A percentile compares a stretch with the other conserved stretches of the same genome.
Evolutionary conservation across 2,113 vertebrate genomes (phyloP).

Genomic region (Perca flavescens): DNA sequence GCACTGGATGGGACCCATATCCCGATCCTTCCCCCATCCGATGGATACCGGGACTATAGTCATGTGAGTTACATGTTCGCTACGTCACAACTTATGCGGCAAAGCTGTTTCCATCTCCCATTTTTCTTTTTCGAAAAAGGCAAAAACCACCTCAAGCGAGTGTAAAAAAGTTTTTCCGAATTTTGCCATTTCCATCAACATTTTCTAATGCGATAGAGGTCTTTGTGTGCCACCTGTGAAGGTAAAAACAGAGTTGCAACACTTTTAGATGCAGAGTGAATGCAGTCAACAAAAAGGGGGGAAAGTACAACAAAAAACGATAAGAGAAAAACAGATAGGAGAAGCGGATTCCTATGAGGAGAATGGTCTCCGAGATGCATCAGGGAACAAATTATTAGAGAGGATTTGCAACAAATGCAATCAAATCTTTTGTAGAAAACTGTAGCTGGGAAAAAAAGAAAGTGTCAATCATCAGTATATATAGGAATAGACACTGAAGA

Average conservation of each 20-base stretch:
- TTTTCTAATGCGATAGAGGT: too few relatives aligned
- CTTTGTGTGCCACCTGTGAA: not conserved
- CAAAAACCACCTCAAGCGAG: too few relatives aligned
- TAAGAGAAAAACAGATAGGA: constrained; percentile 15
- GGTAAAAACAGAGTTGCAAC: not conserved
- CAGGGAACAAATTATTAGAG: not conserved
- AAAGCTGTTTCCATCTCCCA: too few relatives aligned
- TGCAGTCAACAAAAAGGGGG: not conserved
- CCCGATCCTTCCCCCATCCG: too few relatives aligned
- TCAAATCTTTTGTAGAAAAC: not conserved
- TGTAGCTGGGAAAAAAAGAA: not conserved
- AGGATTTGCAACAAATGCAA: constrained; percentile 14
- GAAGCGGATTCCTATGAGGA: constrained; percentile 6
- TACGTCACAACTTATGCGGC: too few relatives aligned
- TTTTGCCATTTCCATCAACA: too few relatives aligned
- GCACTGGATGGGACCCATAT: too few relatives aligned
- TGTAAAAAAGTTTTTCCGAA: too few relatives aligned
- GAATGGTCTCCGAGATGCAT: not conserved
- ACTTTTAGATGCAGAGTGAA: constrained; percentile 18
- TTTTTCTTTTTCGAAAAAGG: too few relatives aligned
- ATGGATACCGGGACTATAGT: too few relatives aligned
- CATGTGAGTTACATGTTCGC: too few relatives aligned
- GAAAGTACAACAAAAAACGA: not conserved
- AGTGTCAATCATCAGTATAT: constrained; percentile 30
- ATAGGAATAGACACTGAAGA: constrained; percentile 6